A percentile compares a stretch with the other conserved stretches of the same genome.
phyloP scores from a whole-genome alignment of 2,797 vertebrate genomes.

The Alcedo quadribrachys region DNA sequence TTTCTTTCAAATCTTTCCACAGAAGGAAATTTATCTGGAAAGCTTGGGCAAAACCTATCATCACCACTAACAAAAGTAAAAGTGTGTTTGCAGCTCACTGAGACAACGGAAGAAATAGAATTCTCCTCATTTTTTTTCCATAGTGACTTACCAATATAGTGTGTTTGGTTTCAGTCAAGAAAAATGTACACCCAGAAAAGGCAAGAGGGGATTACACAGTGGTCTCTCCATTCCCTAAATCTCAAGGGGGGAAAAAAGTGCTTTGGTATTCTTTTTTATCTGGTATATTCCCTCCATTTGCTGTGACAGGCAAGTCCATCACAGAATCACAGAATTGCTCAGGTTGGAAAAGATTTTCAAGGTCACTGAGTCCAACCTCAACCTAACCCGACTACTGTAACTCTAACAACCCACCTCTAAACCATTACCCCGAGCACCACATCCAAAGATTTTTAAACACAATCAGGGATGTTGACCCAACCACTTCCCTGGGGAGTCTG shows the following conservation, averaged over 20 bases:
- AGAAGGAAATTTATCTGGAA: neutral
- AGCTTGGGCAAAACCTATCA: neutral
- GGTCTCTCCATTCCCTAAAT: neutral
- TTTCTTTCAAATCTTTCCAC: neutral
- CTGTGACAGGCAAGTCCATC: neutral
- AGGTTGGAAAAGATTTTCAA: too few relatives aligned
- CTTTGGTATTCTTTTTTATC: neutral
- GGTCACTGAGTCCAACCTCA: too few relatives aligned
- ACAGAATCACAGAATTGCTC: too few relatives aligned
- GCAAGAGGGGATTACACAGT: neutral
- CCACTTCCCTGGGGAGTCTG: too few relatives aligned
- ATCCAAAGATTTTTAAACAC: too few relatives aligned
- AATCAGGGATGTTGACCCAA: too few relatives aligned
- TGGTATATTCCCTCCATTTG: neutral
- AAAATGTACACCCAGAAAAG: neutral
- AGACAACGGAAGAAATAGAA: neutral
- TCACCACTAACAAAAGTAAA: neutral
- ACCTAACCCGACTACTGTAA: too few relatives aligned
- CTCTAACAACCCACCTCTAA: too few relatives aligned
- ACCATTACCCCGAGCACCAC: too few relatives aligned
- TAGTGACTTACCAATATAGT: rapidly evolving
- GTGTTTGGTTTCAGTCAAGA: neutral
- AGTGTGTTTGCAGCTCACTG: neutral
- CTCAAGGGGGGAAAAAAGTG: neutral
- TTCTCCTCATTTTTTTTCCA: neutral